Base-by-base conservation (phyloP, 2,888 invertebrate genomes). In the Poecilus cupreus region DNA sequence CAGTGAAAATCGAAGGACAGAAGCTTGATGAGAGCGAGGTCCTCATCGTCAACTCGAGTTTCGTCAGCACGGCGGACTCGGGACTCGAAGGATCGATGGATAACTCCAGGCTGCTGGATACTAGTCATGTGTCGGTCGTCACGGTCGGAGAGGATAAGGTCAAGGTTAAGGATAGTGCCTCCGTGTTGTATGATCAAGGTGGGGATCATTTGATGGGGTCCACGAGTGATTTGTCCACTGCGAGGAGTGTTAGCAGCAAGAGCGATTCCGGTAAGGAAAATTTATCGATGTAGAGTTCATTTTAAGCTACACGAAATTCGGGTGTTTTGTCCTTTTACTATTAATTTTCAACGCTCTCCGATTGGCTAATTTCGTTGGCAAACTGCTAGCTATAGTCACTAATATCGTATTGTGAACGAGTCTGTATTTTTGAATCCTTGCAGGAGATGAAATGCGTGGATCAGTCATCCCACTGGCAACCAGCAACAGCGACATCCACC, bases 61-160 rank as follows among this genome's bases (percentile, higher is more conserved):
- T 93, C 75, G 90, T 90, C 82, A 92, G 92, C 70, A 91, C 93
- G 64, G 92, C 92, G 57, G 94, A 94, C 86, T 93, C 93, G 0
- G 93, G 93, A 0, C 91, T 93, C 13, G 92, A 92, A 84, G 92
- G 92, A 26, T 87, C 88, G 1, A 87, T 64, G 3, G 88, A 91
- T 81, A 90, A 88, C 83, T 89, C 90, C 20, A 85, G 87, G 60
- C 84, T 90, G 24, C 85, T 93, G 88, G 96, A 97, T 88, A 96
- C 95, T 83, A 96, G 96, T 87, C 97, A 97, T 89, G 96, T 97
- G 80, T 97, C 97, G 0, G 97, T 97, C 82, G 96, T 97, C 82
- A 96, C 96, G 26, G 96, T 97, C 13, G 97, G 96, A 74, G 94
- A 94, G 85, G 94, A 95, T 86, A 90, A 90, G 83, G 94, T 95